These are phyloP conservation scores for Eudasyphora cyanicolor DNA, from an alignment of 2,888 invertebrate genomes.

Conservation along the genomic window DNA sequence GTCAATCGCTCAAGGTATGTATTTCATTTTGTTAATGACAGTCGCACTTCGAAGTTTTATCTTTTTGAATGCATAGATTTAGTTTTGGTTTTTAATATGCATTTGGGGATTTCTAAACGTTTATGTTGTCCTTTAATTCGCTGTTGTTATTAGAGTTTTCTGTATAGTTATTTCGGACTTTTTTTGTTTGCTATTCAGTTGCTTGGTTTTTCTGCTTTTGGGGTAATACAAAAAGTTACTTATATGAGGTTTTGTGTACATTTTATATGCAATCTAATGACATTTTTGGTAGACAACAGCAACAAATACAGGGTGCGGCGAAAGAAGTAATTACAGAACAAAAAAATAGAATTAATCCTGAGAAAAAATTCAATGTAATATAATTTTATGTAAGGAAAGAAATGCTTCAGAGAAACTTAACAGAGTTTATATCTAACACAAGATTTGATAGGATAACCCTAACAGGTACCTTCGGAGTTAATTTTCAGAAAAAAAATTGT, in stretches of 20 bases:
- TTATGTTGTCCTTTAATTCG: constrained; percentile 14
- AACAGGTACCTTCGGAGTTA: too few species aligned
- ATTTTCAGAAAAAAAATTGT: too few species aligned
- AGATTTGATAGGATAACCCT: too few species aligned
- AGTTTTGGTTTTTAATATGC: constrained; percentile 53
- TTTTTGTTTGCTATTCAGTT: constrained; percentile 67
- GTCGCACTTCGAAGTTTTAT: neutral
- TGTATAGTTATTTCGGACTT: constrained; percentile 73
- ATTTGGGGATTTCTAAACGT: constrained; percentile 41
- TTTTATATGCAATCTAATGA: constrained; percentile 50
- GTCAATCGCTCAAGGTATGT: neutral
- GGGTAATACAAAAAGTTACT: constrained; percentile 53
- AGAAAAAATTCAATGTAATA: too few species aligned
- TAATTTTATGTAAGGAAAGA: too few species aligned
- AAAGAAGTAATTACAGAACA: too few species aligned
- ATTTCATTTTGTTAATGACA: constrained; percentile 10
- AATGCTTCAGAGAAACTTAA: too few species aligned
- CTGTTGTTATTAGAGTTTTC: neutral
- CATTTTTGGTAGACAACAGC: constrained; percentile 30
- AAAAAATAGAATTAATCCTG: too few species aligned
- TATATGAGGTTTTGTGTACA: constrained; percentile 23
- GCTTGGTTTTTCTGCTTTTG: constrained; percentile 20
- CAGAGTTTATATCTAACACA: too few species aligned
- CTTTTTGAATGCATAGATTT: constrained; percentile 5
- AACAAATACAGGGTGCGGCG: constrained; percentile 33